Percentiles rank a stretch among this genome's conserved stretches.
These are phyloP conservation scores for Harpagifer antarcticus DNA, from an alignment of 2,797 vertebrate genomes.

Conservation along the genomic window DNA sequence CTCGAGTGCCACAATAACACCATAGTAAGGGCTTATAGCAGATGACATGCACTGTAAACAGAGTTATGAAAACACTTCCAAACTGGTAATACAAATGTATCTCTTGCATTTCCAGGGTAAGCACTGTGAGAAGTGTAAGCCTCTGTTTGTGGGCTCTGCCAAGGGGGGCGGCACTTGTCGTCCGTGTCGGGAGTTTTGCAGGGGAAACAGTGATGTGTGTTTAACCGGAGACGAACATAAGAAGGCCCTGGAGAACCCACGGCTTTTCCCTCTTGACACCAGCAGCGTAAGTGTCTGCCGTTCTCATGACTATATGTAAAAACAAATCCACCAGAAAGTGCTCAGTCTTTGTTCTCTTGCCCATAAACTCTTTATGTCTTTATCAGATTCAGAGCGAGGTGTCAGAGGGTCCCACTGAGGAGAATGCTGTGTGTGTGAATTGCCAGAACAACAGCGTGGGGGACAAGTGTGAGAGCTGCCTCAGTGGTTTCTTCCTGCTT, in stretches of 20 bases:
- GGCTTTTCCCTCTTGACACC: slow-evolving; percentile 85
- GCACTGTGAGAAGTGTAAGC: slow-evolving; percentile 94
- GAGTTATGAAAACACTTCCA: neutral
- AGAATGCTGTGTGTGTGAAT: slow-evolving; percentile 90
- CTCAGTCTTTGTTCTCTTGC: neutral
- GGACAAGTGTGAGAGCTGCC: slow-evolving; percentile 93
- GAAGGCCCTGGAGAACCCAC: slow-evolving; percentile 83
- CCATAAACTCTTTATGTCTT: neutral
- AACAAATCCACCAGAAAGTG: neutral
- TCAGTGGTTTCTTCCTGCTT: slow-evolving; percentile 92
- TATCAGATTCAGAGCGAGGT: slow-evolving; percentile 89
- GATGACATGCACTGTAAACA: neutral
- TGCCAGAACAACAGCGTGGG: slow-evolving; percentile 95
- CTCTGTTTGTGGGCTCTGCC: slow-evolving; percentile 92
- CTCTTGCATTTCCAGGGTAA: slow-evolving; percentile 81
- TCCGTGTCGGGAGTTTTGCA: slow-evolving; percentile 91
- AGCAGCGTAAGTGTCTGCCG: slow-evolving; percentile 72
- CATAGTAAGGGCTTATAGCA: slow-evolving; percentile 76
- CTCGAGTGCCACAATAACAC: slow-evolving; percentile 94
- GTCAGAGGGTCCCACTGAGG: slow-evolving; percentile 90
- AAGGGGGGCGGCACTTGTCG: slow-evolving; percentile 90
- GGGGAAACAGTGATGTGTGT: slow-evolving; percentile 91
- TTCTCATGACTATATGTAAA: neutral
- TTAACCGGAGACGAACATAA: slow-evolving; percentile 89
- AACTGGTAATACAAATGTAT: slow-evolving; percentile 12